Evolutionary conservation across 2,888 invertebrate genomes (phyloP).

Genomic region (Germaria angustata): DNA sequence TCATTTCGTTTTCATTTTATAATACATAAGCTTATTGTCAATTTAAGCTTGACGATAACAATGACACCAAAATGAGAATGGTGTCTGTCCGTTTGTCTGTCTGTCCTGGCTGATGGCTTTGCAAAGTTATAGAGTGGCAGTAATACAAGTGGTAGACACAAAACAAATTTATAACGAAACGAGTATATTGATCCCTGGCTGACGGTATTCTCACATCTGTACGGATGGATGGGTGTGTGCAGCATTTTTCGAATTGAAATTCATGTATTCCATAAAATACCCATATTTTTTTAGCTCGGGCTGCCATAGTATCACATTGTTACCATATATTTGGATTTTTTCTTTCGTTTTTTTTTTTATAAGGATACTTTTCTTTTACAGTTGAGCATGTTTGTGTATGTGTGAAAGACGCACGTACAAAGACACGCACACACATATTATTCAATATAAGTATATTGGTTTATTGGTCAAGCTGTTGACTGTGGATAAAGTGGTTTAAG

Average conservation of each 20-base stretch:
- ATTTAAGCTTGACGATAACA: constrained; percentile 61
- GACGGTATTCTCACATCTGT: constrained; percentile 8
- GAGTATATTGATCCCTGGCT: constrained; percentile 51
- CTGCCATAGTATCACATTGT: constrained; percentile 55
- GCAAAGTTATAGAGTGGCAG: constrained; percentile 30
- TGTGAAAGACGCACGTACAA: constrained; percentile 3
- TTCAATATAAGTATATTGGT: constrained; percentile 62
- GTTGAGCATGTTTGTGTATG: background rate
- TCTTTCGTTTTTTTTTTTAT: constrained; percentile 16
- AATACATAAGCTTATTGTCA: constrained; percentile 64
- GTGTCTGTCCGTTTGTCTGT: constrained; percentile 42
- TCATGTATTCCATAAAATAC: constrained; percentile 57
- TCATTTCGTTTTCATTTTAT: constrained; percentile 56
- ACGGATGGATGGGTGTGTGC: background rate
- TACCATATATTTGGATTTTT: constrained; percentile 52
- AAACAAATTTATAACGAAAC: constrained; percentile 46
- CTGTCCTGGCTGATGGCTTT: constrained; percentile 33
- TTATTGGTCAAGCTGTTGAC: constrained; percentile 65
- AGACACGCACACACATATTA: constrained; percentile 10
- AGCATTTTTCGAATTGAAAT: constrained; percentile 44
- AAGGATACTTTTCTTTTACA: constrained; percentile 5
- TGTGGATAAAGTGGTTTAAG: constrained; percentile 66
- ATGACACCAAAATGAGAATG: constrained; percentile 50
- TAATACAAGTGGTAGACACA: constrained; percentile 43
- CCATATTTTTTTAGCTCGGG: constrained; percentile 32